Evolutionary conservation across 2,797 vertebrate species (phyloP).

Genomic region (Syngnathus acus): DNA sequence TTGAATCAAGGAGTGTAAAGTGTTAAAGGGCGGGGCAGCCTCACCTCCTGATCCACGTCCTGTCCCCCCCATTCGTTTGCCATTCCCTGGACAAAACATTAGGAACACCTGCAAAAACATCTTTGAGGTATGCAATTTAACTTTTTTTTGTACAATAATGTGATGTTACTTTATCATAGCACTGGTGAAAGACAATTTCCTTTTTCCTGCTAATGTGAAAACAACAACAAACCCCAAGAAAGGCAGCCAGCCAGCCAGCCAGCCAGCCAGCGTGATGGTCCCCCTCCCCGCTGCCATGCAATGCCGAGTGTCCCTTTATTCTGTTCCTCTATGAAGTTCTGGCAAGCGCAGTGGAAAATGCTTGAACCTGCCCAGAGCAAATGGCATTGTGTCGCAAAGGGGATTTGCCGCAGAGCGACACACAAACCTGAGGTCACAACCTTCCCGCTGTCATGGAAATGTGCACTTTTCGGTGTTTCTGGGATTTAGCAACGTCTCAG

Average conservation of each 20-base stretch:
- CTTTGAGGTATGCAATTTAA: neutral
- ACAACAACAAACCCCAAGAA: slow-evolving; percentile 40
- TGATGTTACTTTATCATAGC: slow-evolving; percentile 24
- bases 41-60: slow-evolving; percentile 20
- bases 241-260: slow-evolving; percentile 19
- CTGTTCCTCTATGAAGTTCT: slow-evolving; percentile 38
- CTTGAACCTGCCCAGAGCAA: slow-evolving; percentile 56
- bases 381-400: slow-evolving; percentile 55
- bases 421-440: slow-evolving; percentile 37
- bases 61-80: neutral
- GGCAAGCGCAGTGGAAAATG: slow-evolving; percentile 52
- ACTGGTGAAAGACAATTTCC: slow-evolving; percentile 41
- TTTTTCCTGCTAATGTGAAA: slow-evolving; percentile 18
- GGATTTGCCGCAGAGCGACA: slow-evolving; percentile 35
- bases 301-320: slow-evolving; percentile 62
- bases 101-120: neutral
- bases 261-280: slow-evolving; percentile 32
- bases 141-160: neutral
- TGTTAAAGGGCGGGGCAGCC: slow-evolving; percentile 59
- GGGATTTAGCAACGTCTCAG: slow-evolving; percentile 32
- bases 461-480: slow-evolving; percentile 1
- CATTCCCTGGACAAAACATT: slow-evolving; percentile 7
- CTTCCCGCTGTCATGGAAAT: slow-evolving; percentile 34
- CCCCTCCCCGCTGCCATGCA: slow-evolving; percentile 49
- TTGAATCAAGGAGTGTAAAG: slow-evolving; percentile 9